A percentile compares a stretch with the other conserved stretches of the same genome.
Evolutionary conservation across 2,113 vertebrate genomes (phyloP).

Genomic region (Noturus placidus): DNA sequence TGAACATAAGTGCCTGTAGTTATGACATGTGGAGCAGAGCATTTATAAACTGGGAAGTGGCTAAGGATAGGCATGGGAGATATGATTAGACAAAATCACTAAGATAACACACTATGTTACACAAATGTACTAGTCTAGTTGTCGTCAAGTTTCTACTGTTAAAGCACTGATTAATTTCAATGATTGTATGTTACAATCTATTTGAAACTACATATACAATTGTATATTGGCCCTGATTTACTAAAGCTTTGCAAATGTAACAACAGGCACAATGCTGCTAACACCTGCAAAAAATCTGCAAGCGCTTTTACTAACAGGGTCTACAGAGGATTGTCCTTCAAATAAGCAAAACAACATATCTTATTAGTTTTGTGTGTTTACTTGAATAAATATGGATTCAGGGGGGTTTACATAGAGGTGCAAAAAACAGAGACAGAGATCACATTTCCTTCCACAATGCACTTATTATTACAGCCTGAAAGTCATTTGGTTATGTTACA

Average conservation of each 20-base stretch:
- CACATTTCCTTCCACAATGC: neutral
- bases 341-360: neutral
- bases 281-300: neutral
- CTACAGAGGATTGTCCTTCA: neutral
- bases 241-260: neutral
- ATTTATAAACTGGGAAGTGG: neutral
- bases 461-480: neutral
- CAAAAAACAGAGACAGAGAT: neutral
- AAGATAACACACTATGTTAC: neutral
- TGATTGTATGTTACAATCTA: neutral
- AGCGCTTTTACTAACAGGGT: constrained; percentile 1
- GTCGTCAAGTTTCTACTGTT: neutral
- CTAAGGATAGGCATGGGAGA: neutral
- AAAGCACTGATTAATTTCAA: neutral
- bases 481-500: neutral
- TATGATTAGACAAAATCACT: constrained; percentile 5
- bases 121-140: neutral
- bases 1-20: neutral
- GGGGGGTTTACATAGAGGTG: neutral
- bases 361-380: neutral
- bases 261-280: neutral
- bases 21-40: neutral
- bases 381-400: neutral
- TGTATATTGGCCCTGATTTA: neutral
- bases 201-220: neutral